phyloP scores from a whole-genome alignment of 2,888 invertebrate genomes.

The Ceriagrion tenellum region DNA sequence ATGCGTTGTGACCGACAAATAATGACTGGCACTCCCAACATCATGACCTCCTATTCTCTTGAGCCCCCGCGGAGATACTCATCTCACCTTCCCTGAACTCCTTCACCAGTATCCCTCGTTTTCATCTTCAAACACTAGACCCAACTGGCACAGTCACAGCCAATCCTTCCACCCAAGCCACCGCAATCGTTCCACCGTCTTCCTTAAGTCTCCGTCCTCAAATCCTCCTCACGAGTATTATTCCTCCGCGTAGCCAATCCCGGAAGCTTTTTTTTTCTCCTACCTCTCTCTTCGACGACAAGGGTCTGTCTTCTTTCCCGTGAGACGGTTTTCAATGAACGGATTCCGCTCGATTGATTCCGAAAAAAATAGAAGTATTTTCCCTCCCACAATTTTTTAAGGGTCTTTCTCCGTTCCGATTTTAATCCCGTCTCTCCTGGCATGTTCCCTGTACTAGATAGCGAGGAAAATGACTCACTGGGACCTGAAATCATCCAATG shows the following conservation, averaged over 20 bases:
- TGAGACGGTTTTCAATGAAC: neutral
- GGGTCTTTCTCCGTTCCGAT: neutral
- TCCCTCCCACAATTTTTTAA: neutral
- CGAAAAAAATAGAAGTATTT: neutral
- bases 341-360: constrained; percentile 1
- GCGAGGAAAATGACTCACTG: neutral
- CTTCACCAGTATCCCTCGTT: neutral
- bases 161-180: neutral
- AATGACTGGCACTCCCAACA: neutral
- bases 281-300: neutral
- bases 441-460: neutral
- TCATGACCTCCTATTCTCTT: neutral
- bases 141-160: neutral
- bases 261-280: neutral
- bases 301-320: neutral
- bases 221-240: neutral
- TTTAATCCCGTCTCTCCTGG: neutral
- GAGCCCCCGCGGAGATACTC: neutral
- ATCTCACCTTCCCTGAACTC: neutral
- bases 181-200: neutral
- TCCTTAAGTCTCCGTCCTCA: neutral
- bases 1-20: too few relatives aligned
- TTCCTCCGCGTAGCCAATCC: neutral
- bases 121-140: neutral
- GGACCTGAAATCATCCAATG: constrained; percentile 12